A percentile compares a stretch with the other conserved stretches of the same genome.
These are phyloP conservation scores for Drosophila koepferae DNA, from an alignment of 2,888 invertebrate species.

Conservation along the genomic window DNA sequence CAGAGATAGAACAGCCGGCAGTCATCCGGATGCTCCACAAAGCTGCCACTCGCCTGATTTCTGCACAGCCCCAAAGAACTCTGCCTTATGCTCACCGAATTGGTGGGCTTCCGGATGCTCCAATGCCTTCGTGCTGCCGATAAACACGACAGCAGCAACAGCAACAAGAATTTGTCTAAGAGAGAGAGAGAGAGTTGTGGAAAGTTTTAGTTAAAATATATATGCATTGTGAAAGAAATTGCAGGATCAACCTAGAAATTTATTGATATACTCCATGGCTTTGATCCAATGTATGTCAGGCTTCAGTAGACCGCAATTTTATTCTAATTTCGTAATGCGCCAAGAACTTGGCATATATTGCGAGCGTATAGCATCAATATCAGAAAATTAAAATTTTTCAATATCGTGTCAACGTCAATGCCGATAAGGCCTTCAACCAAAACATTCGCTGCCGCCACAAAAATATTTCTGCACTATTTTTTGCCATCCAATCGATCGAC, in stretches of 20 bases:
- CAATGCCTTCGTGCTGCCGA: conserved; percentile 11
- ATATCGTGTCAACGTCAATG: conserved; percentile 54
- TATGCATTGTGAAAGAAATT: not conserved
- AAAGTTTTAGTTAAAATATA: not conserved
- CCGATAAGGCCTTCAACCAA: conserved; percentile 64
- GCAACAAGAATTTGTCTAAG: conserved; percentile 25
- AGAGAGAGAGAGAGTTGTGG: conserved; percentile 1
- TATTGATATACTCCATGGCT: conserved; percentile 29
- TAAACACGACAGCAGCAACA: conserved; percentile 13
- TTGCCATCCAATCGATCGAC: conserved; percentile 46
- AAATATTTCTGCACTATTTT: conserved; percentile 49
- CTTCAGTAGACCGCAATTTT: conserved; percentile 61
- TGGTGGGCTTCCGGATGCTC: conserved; percentile 62
- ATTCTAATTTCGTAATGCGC: conserved; percentile 71
- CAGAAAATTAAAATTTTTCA: conserved; percentile 75
- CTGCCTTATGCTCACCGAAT: conserved; percentile 71
- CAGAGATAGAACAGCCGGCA: conserved; percentile 82
- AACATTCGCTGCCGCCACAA: conserved; percentile 40
- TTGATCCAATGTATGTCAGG: conserved; percentile 46
- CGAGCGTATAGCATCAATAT: conserved; percentile 47
- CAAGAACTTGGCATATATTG: conserved; percentile 67
- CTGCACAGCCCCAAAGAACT: conserved; percentile 57
- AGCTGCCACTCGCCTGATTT: conserved; percentile 74
- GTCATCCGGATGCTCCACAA: conserved; percentile 77
- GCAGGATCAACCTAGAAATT: conserved; percentile 39